Evolutionary conservation across 1,140 invertebrate genomes (phyloP), one percentile per base, ranked within the genome.

Genomic region (Pseudomyrmex flavicornis): DNA sequence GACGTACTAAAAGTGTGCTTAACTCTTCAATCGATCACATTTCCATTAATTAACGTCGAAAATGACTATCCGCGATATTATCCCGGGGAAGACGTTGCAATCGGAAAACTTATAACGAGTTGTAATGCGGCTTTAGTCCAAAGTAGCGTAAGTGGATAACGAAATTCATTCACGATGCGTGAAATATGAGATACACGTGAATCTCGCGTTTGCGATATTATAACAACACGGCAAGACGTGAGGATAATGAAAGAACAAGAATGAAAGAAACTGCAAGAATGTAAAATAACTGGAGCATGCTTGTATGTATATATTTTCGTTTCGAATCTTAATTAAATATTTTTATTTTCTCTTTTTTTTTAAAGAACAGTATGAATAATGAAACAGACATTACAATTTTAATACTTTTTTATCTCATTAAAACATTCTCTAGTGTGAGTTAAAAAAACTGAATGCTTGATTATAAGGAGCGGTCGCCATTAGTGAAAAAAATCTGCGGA

Each of bases 31-130:
- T 52, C 63, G 4, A 61, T 74, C 13, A 3, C 22, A 12, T 77
- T 77, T 46, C 3, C 9, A 9, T 77, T 54, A 66, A 77, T 77
- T 77, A 77, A 77, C 12, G 44, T 58, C 46, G 59, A 12, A 68
- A 77, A 68, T 68, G 12, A 66, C 48, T 5, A 15, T 15, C 3
- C 8, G n/a, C 1, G 48, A 3, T 22, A 35, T 66, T 77, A 68
- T 17, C 20, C 12, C 20, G 17, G 22, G 22, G 8, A 54, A 66
- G 4, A 20, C 46, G 26, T 68, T 66, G 48, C 66, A 54, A 2
- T 35, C 15, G 9, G 12, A 35, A 7, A 65, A 76, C 22, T 52
- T 54, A 35, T 10, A 48, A 4, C n/a, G 12, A 8, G 12, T 15
- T 68, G 52, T 54, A 26, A 50, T 54, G 44, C 66, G 62, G 12